A percentile compares a stretch with the other conserved stretches of the same genome.
Evolutionary conservation across 53 echinoderm and acorn worm species (phyloP).

Genomic region (Stichopus horrens): DNA sequence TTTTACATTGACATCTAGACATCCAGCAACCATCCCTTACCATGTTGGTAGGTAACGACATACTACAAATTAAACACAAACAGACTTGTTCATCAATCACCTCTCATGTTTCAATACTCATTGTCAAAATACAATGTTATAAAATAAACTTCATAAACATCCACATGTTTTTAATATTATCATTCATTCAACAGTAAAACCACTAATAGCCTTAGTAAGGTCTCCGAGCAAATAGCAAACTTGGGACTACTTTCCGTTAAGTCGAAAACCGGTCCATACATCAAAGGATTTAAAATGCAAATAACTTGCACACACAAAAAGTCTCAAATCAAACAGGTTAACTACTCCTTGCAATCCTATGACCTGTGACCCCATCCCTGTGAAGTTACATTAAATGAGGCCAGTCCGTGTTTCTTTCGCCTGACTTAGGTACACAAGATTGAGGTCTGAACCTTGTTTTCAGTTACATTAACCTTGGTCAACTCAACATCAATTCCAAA

Average conservation of each 20-base stretch:
- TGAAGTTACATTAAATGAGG: no score
- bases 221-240: neutral
- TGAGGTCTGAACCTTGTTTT: no score
- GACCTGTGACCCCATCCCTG: no score
- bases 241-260: neutral
- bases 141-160: conserved; percentile 33
- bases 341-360: no score
- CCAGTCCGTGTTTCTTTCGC: no score
- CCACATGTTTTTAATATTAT: conserved; percentile 1
- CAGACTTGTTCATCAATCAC: neutral
- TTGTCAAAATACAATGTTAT: conserved; percentile 36
- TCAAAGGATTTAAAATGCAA: neutral
- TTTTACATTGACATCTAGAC: no score
- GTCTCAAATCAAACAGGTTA: neutral
- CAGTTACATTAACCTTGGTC: no score
- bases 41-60: neutral
- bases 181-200: conserved; percentile 15
- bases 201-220: neutral
- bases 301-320: neutral
- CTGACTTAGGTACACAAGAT: no score
- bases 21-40: no score
- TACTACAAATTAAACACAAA: neutral
- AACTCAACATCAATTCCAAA: no score
- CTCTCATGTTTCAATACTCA: conserved; percentile 32
- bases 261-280: neutral